Conservation (phyloP, 2,113 vertebrate species). For the Ageneiosus marmoratus region DNA sequence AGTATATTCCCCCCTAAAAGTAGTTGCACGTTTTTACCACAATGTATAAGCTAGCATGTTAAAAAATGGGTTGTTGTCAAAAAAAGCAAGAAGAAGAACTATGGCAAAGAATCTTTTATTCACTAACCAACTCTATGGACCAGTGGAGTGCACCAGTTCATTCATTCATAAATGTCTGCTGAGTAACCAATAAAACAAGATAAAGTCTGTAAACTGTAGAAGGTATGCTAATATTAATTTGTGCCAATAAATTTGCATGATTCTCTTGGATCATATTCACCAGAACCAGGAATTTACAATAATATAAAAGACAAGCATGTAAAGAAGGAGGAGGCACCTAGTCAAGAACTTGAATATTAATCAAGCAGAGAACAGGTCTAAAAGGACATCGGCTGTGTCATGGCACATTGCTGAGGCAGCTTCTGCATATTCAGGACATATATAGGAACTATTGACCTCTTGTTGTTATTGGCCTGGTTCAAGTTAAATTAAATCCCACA, state of each 20-base stretch:
- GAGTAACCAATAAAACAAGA: slow-evolving; percentile 1
- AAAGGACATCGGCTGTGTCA: not conserved
- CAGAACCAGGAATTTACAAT: not conserved
- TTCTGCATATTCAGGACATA: not conserved
- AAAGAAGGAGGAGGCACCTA: not conserved
- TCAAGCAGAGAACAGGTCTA: not conserved
- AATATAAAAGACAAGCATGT: not conserved
- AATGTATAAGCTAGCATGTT: not conserved
- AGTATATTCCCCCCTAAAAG: not conserved
- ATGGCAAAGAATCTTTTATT: slow-evolving; percentile 39
- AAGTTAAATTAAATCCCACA: not conserved
- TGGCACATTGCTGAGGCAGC: not conserved
- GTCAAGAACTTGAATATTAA: not conserved
- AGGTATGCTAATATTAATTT: not conserved
- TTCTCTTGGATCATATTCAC: not conserved
- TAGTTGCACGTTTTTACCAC: not conserved
- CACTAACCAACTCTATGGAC: slow-evolving; percentile 37
- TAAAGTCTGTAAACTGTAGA: not conserved
- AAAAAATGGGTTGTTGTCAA: not conserved
- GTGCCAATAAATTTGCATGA: not conserved
- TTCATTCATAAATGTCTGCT: slow-evolving; percentile 44
- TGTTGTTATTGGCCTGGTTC: not conserved
- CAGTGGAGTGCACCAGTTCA: slow-evolving; percentile 33
- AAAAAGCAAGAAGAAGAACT: no score
- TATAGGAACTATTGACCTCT: not conserved